Evolutionary conservation across 2,113 vertebrate genomes (phyloP).

Genomic region (Cinclus cinclus): DNA sequence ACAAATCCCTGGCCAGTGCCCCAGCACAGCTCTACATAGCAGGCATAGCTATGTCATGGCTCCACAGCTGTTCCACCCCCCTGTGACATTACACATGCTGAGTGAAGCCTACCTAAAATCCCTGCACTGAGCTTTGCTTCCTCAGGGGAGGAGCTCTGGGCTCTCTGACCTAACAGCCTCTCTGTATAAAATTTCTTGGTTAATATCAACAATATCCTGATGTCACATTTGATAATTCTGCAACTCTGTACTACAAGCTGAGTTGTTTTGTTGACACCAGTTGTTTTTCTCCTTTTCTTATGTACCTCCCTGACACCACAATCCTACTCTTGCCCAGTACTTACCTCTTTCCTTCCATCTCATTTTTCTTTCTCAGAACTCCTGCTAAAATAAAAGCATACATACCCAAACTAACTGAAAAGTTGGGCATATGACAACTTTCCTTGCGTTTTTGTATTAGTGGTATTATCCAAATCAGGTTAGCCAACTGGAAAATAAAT

Average conservation of each 20-base stretch:
- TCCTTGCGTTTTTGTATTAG: neutral
- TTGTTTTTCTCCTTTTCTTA: neutral
- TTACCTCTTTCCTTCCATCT: neutral
- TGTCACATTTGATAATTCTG: neutral
- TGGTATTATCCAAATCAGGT: neutral
- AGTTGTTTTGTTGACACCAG: accelerated
- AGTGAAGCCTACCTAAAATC: neutral
- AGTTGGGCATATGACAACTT: neutral
- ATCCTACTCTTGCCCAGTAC: neutral
- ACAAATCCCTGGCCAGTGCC: neutral
- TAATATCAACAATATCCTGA: neutral
- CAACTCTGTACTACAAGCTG: neutral
- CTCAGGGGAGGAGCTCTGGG: neutral
- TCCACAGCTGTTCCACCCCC: slow-evolving; percentile 16
- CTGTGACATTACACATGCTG: neutral
- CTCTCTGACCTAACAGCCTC: neutral
- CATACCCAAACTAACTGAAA: neutral
- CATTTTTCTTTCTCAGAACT: neutral
- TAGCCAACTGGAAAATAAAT: neutral
- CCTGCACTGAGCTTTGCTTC: neutral
- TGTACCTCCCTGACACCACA: neutral
- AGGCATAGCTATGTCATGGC: neutral
- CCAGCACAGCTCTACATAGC: neutral
- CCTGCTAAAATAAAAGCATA: neutral
- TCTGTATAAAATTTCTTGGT: neutral